These are phyloP conservation scores for Salmo trutta DNA, from an alignment of 2,797 vertebrate genomes.

Conservation along the genomic window DNA sequence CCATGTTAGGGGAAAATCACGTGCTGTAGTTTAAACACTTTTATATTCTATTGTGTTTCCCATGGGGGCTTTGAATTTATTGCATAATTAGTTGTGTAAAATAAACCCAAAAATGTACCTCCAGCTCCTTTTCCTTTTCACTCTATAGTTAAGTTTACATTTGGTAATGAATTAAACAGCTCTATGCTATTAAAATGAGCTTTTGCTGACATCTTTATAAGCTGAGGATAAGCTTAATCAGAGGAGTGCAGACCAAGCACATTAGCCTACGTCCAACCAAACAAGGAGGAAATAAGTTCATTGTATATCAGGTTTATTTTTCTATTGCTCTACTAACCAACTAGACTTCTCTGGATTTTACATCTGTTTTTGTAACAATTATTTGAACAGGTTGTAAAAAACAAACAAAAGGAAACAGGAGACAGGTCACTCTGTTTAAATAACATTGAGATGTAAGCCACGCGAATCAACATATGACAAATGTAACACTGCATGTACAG, in stretches of 20 bases:
- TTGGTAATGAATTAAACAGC: constrained; percentile 70
- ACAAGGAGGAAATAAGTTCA: constrained; percentile 42
- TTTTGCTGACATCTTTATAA: constrained; percentile 74
- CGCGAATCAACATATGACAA: not conserved
- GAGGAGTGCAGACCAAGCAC: constrained; percentile 69
- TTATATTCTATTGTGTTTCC: constrained; percentile 25
- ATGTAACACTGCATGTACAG: not conserved
- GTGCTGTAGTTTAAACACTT: constrained; percentile 47
- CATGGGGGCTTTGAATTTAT: constrained; percentile 65
- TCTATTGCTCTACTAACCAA: not conserved
- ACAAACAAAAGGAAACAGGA: not conserved
- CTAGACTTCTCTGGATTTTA: not conserved
- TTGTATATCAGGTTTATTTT: constrained; percentile 30
- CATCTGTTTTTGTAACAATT: too few species aligned
- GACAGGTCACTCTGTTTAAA: not conserved
- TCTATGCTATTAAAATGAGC: constrained; percentile 63
- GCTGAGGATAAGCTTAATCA: constrained; percentile 74
- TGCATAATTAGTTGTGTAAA: constrained; percentile 73
- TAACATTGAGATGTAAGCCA: not conserved
- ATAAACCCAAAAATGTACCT: constrained; percentile 58
- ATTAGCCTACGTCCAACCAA: constrained; percentile 62
- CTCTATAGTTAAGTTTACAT: constrained; percentile 64
- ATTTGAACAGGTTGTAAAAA: too few species aligned
- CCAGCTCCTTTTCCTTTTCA: constrained; percentile 57
- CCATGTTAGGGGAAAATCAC: not conserved